phyloP scores from a whole-genome alignment of 2,113 vertebrate species.

The Tragelaphus imberbis region DNA sequence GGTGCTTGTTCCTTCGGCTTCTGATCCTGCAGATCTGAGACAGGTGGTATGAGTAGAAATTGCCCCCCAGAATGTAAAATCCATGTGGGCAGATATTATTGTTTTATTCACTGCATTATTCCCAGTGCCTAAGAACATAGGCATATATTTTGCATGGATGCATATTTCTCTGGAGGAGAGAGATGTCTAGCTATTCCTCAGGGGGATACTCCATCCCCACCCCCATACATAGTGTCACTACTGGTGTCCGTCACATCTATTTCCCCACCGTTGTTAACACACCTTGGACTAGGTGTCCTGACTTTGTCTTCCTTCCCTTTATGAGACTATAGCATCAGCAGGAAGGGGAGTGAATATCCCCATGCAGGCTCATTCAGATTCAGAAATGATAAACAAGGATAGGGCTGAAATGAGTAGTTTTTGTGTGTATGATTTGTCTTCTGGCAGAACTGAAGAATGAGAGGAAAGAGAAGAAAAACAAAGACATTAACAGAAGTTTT shows the following conservation, averaged over 20 bases:
- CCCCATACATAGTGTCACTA: no score
- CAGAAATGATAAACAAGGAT: background rate
- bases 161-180: background rate
- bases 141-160: background rate
- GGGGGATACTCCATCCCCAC: background rate
- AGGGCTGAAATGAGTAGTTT: background rate
- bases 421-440: background rate
- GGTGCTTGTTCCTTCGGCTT: background rate
- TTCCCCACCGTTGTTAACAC: background rate
- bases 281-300: background rate
- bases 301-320: background rate
- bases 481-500: background rate
- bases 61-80: background rate
- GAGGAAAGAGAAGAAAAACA: constrained; percentile 1
- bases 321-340: background rate
- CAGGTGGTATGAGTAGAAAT: background rate
- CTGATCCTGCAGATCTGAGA: background rate
- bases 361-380: background rate
- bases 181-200: background rate
- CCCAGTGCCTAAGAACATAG: no score
- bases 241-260: background rate
- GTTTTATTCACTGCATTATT: background rate
- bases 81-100: background rate
- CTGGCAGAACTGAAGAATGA: background rate
- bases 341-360: background rate